These are phyloP conservation scores for Microctenopoma lineatum DNA, from an alignment of 2,797 vertebrate species.

Conservation along the genomic window DNA sequence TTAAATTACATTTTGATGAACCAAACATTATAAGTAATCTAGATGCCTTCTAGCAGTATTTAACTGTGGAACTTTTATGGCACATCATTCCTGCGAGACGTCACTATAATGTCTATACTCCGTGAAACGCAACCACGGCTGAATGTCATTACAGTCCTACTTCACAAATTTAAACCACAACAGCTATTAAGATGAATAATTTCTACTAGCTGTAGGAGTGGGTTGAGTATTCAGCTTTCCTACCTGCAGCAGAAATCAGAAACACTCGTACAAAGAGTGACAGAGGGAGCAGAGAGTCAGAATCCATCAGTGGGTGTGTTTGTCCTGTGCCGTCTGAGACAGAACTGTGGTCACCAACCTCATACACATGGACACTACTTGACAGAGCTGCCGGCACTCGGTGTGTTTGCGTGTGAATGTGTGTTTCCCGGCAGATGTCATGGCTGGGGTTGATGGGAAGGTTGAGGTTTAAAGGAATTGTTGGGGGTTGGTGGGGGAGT, in stretches of 20 bases:
- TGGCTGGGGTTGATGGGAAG: constrained; percentile 23
- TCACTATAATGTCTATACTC: neutral
- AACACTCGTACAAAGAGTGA: constrained; percentile 53
- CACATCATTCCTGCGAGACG: too few species aligned
- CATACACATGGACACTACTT: constrained; percentile 23
- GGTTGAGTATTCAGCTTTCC: constrained; percentile 10
- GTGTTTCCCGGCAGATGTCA: constrained; percentile 51
- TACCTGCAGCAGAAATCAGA: constrained; percentile 70
- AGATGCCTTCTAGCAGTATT: neutral
- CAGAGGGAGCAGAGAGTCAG: constrained; percentile 25
- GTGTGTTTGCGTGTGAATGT: constrained; percentile 12
- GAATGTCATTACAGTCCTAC: neutral
- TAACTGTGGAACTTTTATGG: neutral
- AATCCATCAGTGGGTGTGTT: constrained; percentile 65
- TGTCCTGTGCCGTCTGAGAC: constrained; percentile 22
- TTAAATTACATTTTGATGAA: neutral
- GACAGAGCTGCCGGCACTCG: constrained; percentile 33
- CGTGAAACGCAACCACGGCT: neutral
- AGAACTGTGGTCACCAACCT: constrained; percentile 44
- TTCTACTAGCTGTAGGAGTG: neutral
- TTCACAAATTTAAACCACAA: constrained; percentile 3
- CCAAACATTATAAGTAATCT: neutral
- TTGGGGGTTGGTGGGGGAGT: constrained; percentile 26
- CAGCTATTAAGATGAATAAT: neutral
- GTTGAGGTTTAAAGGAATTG: constrained; percentile 43